Evolutionary conservation across 53 echinoderm and acorn worm species (phyloP).

Genomic region (Patiria pectinifera): DNA sequence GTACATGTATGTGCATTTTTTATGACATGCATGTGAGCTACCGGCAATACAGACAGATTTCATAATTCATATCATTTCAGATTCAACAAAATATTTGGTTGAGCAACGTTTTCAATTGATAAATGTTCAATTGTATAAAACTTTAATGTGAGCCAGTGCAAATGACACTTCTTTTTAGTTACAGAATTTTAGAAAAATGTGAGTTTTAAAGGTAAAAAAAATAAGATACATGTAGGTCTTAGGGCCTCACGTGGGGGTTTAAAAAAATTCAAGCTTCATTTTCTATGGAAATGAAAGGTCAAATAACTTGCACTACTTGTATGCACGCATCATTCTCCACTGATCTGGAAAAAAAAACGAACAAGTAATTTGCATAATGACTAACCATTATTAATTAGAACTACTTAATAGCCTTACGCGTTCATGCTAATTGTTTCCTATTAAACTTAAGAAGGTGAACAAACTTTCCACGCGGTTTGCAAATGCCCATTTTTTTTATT

Average conservation of each 20-base stretch:
- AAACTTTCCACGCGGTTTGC: not conserved
- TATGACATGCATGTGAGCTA: too few relatives aligned
- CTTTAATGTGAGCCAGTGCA: not conserved
- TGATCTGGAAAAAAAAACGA: not conserved
- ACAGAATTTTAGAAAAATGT: too few relatives aligned
- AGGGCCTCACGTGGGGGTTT: too few relatives aligned
- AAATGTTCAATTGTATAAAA: not conserved
- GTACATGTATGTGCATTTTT: not conserved
- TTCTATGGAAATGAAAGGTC: too few relatives aligned
- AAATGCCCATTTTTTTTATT: not conserved
- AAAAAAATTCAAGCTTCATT: too few relatives aligned
- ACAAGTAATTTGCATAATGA: not conserved
- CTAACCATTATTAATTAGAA: not conserved
- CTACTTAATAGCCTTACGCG: not conserved
- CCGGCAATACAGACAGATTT: not conserved
- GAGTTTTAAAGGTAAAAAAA: too few relatives aligned
- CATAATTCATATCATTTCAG: not conserved
- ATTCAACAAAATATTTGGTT: not conserved
- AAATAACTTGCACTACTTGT: too few relatives aligned
- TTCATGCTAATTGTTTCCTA: not conserved
- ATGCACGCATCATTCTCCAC: too few relatives aligned
- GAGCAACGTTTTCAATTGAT: not conserved
- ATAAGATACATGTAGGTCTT: too few relatives aligned
- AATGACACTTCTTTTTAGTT: not conserved
- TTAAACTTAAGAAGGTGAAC: not conserved